Base-by-base conservation (phyloP, 2,797 vertebrate genomes). In the Urophycis tenuis region DNA sequence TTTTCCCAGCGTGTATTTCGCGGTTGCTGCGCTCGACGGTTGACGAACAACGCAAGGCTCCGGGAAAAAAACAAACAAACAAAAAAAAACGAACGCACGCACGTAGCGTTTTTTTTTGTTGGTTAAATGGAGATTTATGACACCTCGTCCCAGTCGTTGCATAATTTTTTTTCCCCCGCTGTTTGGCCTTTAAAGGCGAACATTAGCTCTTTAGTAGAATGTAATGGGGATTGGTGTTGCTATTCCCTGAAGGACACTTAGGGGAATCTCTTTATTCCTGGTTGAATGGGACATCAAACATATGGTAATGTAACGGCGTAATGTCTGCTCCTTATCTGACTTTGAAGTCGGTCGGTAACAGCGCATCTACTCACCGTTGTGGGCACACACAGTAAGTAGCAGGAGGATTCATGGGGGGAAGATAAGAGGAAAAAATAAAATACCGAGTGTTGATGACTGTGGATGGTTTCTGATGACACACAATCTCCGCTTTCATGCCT, bases 101-200 rank as follows among this genome's bases (percentile, higher is more conserved):
- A n/a, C n/a, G n/a, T n/a, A n/a, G n/a, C n/a, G n/a, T n/a, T n/a
- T n/a, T n/a, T n/a, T 41, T 19, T 80, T 71, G 77, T 76, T 41
- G 45, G 41, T 80, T 80, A 91, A 91, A 92, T 91, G 78, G 77
- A 89, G 87, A 92, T 92, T 89, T 89, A 89, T 91, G 85, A 83
- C 81, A 80, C 53, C 32, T 77, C 80, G 81, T 81, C 79, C 73
- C 79, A 79, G 84, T 53, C 73, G 60, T 74, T 85, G 53, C 84
- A 84, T 74, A 79, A 10, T 25, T 83, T 78, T 60, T 78, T 83
- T 10, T 3, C n/a, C n/a, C 39, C 31, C 9, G 11, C 77, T 78
- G 75, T 81, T 86, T 77, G 84, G 83, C 79, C 77, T 73, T 79
- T 85, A 84, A 79, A 77, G 77, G n/a, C 33, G 69, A 34, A 19